Base-by-base conservation (phyloP, 2,888 invertebrate genomes). In the Andrena marginata region DNA sequence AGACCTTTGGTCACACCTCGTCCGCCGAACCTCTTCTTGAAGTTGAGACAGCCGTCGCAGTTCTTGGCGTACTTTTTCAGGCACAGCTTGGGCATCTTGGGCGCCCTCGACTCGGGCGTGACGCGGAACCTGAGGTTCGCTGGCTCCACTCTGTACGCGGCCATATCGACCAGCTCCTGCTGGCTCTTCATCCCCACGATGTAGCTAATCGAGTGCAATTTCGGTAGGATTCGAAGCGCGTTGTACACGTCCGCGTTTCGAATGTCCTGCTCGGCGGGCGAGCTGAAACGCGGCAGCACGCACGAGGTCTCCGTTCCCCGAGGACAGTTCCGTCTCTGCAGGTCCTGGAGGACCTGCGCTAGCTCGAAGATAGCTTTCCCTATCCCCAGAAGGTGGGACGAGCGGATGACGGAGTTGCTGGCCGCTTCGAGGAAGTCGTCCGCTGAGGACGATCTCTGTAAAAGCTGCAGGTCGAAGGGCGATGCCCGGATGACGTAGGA, bases 41-140 rank as follows among this genome's bases (percentile, higher is more conserved):
- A 93, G 85, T 94, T 94, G 0, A 82, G 72, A 63, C 94, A 94
- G 23, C 87, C 84, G 16, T 88, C 84, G 80, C 94, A 94, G 26
- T 88, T 91, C 48, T 80, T 85, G 2, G 42, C 74, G 1, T 85
- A 71, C 33, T 90, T 89, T 16, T 85, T 88, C 10, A 91, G 33
- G 72, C 93, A 93, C 0, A 93, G 80, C 2, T 84, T 87, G 0
- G 92, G 81, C 86, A 91, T 89, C 42, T 80, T 90, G 0, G 86
- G 80, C 4, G 83, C 8, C 3, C 80, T 84, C 1, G 76, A 87
- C 67, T 91, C 91, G 7, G 92, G 82, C 0, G 79, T 75, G 7
- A 92, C 76, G 2, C 87, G 85, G 29, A 85, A 82, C 70, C 86
- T 83, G 10, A 65, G 16, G n/a, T 67, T 79, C 51, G 84, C 62